Evolutionary conservation across 2,797 vertebrate species (phyloP), one percentile per base, ranked within the genome.

Genomic region (Champsocephalus gunnari): DNA sequence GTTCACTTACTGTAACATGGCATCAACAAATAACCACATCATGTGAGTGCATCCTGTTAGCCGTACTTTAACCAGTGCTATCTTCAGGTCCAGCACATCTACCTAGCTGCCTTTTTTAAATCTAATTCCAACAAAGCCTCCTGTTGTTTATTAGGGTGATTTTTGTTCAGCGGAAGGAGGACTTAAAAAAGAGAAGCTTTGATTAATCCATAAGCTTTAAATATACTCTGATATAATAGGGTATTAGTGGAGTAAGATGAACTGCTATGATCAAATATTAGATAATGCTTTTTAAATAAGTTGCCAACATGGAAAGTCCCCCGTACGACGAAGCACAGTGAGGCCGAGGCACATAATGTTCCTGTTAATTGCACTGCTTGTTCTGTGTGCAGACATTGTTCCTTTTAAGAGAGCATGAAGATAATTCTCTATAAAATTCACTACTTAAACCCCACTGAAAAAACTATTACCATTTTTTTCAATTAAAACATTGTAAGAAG

Each of bases 161-260:
- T 63, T 77, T 53, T 54, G n/a, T 66, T 75, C 49, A 28, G 16
- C 44, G 12, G 1, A 56, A 12, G 64, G 34, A 38, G 9, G 7
- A 38, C 7, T 38, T 38, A 34, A n/a, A 54, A 9, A 59, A 61
- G 47, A 59, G 76, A 56, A 28, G 45, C 51, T 73, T 50, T 24
- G 21, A 72, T 66, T 61, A 76, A 71, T 49, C 59, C 66, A 21
- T 72, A 80, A 80, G 66, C 82, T 47, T 59, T 44, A 63, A 83
- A 81, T 61, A 70, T 60, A 80, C 62, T 21, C 56, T 34, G 59
- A 81, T 78, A 88, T 76, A 83, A 74, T 69, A 68, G 76, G 53
- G 85, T 80, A 87, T 87, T 87, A 87, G 83, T 65, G 54, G 60
- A 84, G 81, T 66, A 51, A 86, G 87, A 92, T 89, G 81, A 88